These are phyloP conservation scores for Synaphobranchus kaupii DNA, from an alignment of 2,797 vertebrate species.

Conservation along the genomic window DNA sequence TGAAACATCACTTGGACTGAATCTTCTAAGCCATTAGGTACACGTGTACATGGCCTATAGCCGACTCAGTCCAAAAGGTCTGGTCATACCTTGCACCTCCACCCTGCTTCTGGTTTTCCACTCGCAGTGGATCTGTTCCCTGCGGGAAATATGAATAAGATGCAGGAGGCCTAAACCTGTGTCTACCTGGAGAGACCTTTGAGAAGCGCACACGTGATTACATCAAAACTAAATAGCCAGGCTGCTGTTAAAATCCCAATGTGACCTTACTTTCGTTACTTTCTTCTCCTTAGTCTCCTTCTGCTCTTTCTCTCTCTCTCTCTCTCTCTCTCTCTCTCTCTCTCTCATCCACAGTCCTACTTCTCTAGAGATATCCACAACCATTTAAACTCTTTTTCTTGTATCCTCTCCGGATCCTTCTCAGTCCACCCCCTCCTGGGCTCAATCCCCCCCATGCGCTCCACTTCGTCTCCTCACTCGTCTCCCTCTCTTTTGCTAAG, in stretches of 20 bases:
- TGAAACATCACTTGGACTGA: neutral
- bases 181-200: neutral
- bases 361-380: neutral
- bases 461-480: neutral
- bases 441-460: neutral
- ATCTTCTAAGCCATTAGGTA: neutral
- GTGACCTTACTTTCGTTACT: neutral
- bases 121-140: too few relatives aligned
- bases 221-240: neutral
- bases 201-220: neutral
- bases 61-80: neutral
- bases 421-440: neutral
- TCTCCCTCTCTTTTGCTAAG: neutral
- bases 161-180: neutral
- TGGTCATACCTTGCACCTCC: too few relatives aligned
- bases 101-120: too few relatives aligned
- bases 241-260: neutral
- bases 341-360: neutral
- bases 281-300: neutral
- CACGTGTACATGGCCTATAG: neutral
- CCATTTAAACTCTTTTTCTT: neutral
- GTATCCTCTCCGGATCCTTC: neutral
- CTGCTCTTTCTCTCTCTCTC: neutral
- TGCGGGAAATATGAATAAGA: neutral
- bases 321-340: neutral